Base-by-base conservation (phyloP, 2,797 vertebrate genomes). In the Gouania willdenowi region DNA sequence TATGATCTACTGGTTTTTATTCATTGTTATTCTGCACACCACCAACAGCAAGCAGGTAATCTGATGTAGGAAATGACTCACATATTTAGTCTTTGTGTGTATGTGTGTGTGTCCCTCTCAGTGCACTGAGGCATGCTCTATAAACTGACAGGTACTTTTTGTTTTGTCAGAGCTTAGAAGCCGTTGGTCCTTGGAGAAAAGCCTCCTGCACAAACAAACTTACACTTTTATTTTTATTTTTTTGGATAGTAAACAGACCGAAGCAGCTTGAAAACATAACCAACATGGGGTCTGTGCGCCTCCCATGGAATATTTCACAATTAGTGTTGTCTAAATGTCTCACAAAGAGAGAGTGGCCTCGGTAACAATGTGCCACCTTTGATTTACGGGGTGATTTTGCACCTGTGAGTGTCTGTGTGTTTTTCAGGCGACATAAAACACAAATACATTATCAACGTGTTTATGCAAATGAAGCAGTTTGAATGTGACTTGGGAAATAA, bases 1-100 rank as follows among this genome's bases (percentile, higher is more conserved):
- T n/a, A n/a, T n/a, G n/a, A n/a, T n/a, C n/a, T n/a, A n/a, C n/a
- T n/a, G n/a, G n/a, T n/a, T 47, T 28, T 1, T 20, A 13, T 11
- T 45, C 42, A 30, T 56, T 60, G 21, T 15, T 50, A 54, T 65
- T 58, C 60, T 37, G 35, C 10, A 15, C 37, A 55, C 29, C 14
- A 24, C 10, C 15, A 12, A 25, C 36, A 22, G 7, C 24, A 35
- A 26, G 10, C 38, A 47, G 22, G 15, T 40, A n/a, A 28, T 41
- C 5, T 30, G 11, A 30, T 1, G 0, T 9, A 31, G 22, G 43
- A 53, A 66, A 46, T 50, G 45, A 23, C 14, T 3, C 19, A 22
- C 21, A 4, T 5, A n/a, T n/a, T n/a, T n/a, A n/a, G n/a, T n/a
- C n/a, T 24, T 20, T 30, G 16, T 15, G 24, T 16, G 16, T 19